Conservation (phyloP, 1,140 invertebrate genomes). For the Drosophila sp. region DNA sequence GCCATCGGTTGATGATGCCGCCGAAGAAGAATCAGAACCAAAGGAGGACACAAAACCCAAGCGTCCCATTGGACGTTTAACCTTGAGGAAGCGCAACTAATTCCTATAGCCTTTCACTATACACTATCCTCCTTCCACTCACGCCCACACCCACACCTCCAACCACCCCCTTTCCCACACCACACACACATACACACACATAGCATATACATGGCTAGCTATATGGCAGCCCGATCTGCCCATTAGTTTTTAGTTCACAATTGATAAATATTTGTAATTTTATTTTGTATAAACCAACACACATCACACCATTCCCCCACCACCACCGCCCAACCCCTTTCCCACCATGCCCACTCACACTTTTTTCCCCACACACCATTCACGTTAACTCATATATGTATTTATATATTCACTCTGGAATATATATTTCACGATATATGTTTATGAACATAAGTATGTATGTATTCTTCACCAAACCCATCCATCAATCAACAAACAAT, state of each 20-base stretch:
- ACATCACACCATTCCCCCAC: constrained; percentile 15
- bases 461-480: constrained; percentile 47
- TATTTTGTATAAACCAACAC: constrained; percentile 51
- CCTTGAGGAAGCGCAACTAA: constrained; percentile 78
- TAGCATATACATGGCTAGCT: constrained; percentile 63
- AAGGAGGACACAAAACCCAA: constrained; percentile 77
- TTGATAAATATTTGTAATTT: constrained; percentile 63
- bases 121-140: background rate
- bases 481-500: constrained; percentile 46
- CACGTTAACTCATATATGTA: constrained; percentile 18
- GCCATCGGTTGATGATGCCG: constrained; percentile 63
- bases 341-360: background rate
- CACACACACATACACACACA: constrained; percentile 13
- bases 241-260: constrained; percentile 77
- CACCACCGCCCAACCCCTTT: background rate
- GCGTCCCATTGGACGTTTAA: constrained; percentile 68
- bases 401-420: constrained; percentile 29
- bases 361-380: constrained; percentile 22
- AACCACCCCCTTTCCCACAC: constrained; percentile 20
- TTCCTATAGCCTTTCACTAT: background rate
- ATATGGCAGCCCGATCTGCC: constrained; percentile 69
- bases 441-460: constrained; percentile 32
- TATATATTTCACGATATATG: constrained; percentile 28
- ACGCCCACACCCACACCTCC: background rate
- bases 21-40: constrained; percentile 75